These are phyloP conservation scores for Nibea albiflora DNA, from an alignment of 2,113 vertebrate genomes.

Conservation along the genomic window DNA sequence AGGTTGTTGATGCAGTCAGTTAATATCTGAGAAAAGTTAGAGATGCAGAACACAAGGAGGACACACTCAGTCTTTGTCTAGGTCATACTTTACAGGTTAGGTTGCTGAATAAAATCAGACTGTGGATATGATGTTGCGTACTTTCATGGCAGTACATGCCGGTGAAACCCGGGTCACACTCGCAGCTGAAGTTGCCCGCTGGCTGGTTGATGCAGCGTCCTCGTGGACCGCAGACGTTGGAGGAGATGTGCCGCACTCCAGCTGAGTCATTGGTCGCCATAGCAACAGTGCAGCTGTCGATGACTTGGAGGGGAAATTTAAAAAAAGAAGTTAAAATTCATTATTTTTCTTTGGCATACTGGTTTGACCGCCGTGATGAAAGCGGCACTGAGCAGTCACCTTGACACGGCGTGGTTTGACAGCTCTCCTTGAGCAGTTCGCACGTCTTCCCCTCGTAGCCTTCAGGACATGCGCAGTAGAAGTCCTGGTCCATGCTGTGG, in stretches of 20 bases:
- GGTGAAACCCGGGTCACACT: slow-evolving; percentile 93
- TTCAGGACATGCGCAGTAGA: slow-evolving; percentile 95
- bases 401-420: slow-evolving; percentile 90
- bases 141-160: slow-evolving; percentile 97
- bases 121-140: slow-evolving; percentile 74
- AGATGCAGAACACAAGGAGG: not conserved
- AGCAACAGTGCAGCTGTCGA: slow-evolving; percentile 94
- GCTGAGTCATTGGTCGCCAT: slow-evolving; percentile 86
- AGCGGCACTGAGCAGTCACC: slow-evolving; percentile 75
- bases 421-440: slow-evolving; percentile 87
- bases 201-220: slow-evolving; percentile 92
- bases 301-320: slow-evolving; percentile 80
- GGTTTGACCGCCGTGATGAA: not conserved
- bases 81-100: not conserved
- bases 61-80: too few species aligned
- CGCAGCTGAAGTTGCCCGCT: slow-evolving; percentile 93
- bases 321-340: not conserved
- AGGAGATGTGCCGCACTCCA: slow-evolving; percentile 85
- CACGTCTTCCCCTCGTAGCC: slow-evolving; percentile 94
- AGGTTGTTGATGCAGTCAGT: slow-evolving; percentile 91
- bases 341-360: not conserved
- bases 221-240: slow-evolving; percentile 91
- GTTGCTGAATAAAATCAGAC: too few species aligned
- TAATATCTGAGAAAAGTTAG: slow-evolving; percentile 85
- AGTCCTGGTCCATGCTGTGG: slow-evolving; percentile 91